Evolutionary conservation across 2,797 vertebrate genomes (phyloP), one percentile per base, ranked within the genome.

Genomic region (Sebastes wilsoni): DNA sequence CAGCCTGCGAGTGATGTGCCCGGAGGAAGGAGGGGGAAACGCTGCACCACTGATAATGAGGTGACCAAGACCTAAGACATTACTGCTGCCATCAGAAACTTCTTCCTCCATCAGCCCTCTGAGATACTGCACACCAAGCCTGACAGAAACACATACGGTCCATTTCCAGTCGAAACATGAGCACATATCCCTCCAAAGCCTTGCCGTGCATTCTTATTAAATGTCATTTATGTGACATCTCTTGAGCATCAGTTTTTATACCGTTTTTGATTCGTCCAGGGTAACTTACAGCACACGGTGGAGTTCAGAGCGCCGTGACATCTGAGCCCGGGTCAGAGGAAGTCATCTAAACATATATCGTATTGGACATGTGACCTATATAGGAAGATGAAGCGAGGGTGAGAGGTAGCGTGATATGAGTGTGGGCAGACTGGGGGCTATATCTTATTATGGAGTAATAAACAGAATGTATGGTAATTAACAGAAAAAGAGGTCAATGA

Each of bases 341-440:
- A 80, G 58, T 85, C 82, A 84, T 71, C 76, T 79, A 54, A 88
- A 80, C 78, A 74, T 79, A 77, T 70, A 90, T 75, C 46, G 59
- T 67, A 82, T 88, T 49, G 88, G 87, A 90, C 80, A 78, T 86
- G 86, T 93, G 91, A 92, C 91, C 91, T 89, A 93, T 65, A 92
- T 93, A 87, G 25, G n/a, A 73, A 58, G 36, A 83, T 73, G 55
- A 82, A 73, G 67, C 52, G 32, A 38, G 72, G 62, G 56, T 77
- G 73, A 82, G 72, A 87, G 70, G 77, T 76, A 72, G 76, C 52
- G n/a, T 72, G 71, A 77, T 36, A 22, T 1, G 66, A 81, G 79
- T 70, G 36, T 28, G 46, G 27, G 77, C 71, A 88, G 65, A 80
- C 81, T 72, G 64, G 59, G 4, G 74, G 80, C 78, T 64, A 77